A percentile compares a stretch with the other conserved stretches of the same genome.
Conservation (phyloP, 2,888 invertebrate genomes). For the Falcaria lacertinaria region DNA sequence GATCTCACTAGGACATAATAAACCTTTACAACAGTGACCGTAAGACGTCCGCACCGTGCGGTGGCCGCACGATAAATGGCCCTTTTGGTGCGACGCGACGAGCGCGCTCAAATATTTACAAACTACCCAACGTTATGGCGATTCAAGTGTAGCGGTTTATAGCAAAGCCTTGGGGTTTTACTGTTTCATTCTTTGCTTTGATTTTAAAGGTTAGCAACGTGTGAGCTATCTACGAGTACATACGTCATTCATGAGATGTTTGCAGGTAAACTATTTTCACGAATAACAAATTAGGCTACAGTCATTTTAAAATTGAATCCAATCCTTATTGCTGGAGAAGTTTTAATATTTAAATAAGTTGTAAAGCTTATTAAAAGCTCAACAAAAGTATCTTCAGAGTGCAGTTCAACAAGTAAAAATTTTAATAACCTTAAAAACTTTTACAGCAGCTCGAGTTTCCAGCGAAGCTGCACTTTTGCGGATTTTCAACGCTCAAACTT, state of each 20-base stretch:
- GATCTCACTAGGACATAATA: slow-evolving; percentile 31
- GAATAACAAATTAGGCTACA: no score
- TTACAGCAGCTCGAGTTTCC: background rate
- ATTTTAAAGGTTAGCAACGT: slow-evolving; percentile 12
- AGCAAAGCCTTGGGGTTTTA: slow-evolving; percentile 34
- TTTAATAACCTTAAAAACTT: slow-evolving; percentile 2
- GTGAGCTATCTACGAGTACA: no score
- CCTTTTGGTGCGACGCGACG: slow-evolving; percentile 45
- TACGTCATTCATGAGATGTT: no score
- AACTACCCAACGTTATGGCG: slow-evolving; percentile 59
- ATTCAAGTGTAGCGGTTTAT: slow-evolving; percentile 56
- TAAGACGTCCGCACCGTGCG: slow-evolving; percentile 47
- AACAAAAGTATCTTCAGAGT: no score
- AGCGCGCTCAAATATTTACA: slow-evolving; percentile 68
- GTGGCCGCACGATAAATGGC: slow-evolving; percentile 56
- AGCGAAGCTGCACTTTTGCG: background rate
- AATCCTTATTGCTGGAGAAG: no score
- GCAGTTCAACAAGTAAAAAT: background rate
- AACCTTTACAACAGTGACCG: slow-evolving; percentile 37
- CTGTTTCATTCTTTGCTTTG: slow-evolving; percentile 18
- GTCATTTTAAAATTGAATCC: no score
- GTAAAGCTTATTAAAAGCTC: no score
- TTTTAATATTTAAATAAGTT: no score
- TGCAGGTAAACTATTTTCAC: no score
- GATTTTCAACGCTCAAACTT: background rate